These are phyloP conservation scores for Ridgeia piscesae DNA, from an alignment of 1,140 invertebrate genomes.

Conservation along the genomic window DNA sequence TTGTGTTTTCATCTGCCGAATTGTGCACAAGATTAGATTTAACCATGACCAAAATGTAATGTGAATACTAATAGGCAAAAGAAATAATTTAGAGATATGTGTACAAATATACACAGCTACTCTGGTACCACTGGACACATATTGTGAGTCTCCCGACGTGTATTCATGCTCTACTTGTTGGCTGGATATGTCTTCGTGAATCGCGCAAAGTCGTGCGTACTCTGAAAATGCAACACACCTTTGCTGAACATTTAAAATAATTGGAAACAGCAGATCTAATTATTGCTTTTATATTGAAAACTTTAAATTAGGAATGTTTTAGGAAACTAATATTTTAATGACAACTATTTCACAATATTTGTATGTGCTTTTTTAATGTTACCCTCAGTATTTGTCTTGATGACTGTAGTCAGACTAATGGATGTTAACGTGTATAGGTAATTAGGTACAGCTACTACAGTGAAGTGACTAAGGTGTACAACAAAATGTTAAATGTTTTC, in stretches of 20 bases:
- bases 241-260: neutral
- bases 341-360: neutral
- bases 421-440: no score
- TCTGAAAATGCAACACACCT: neutral
- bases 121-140: neutral
- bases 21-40: no score
- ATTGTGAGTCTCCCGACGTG: neutral
- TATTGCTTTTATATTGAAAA: neutral
- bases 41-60: no score
- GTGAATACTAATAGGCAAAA: no score
- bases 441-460: no score
- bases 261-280: neutral
- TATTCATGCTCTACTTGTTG: neutral
- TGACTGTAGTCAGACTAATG: neutral
- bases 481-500: neutral
- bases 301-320: neutral
- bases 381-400: neutral
- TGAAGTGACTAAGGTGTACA: neutral
- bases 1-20: no score
- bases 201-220: neutral
- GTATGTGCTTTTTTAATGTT: neutral
- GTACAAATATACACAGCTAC: neutral
- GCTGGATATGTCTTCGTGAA: neutral
- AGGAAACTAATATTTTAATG: neutral
- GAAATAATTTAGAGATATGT: no score